Evolutionary conservation across 2,797 vertebrate species (phyloP).

Genomic region (Hydrocynus forskahlii): DNA sequence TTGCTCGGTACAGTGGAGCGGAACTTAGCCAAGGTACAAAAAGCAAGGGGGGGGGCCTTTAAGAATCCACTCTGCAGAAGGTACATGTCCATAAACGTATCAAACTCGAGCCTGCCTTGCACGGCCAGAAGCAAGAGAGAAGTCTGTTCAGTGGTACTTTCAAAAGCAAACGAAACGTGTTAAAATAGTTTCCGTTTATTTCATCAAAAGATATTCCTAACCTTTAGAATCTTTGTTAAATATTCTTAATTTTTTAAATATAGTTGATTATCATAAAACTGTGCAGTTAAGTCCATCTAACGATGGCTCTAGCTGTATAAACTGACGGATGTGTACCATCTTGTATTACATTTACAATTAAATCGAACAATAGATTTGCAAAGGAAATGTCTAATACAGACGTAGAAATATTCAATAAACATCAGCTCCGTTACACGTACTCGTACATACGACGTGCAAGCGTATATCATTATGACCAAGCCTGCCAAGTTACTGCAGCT

Average conservation of each 20-base stretch:
- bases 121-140: slow-evolving; percentile 87
- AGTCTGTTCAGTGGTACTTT: slow-evolving; percentile 89
- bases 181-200: slow-evolving; percentile 89
- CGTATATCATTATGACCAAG: slow-evolving; percentile 67
- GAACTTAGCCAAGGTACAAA: slow-evolving; percentile 82
- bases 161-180: slow-evolving; percentile 93
- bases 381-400: slow-evolving; percentile 99
- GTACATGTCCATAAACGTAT: slow-evolving; percentile 72
- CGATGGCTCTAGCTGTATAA: slow-evolving; percentile 97
- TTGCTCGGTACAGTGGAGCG: slow-evolving; percentile 84
- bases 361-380: slow-evolving; percentile 99
- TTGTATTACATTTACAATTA: slow-evolving; percentile 97
- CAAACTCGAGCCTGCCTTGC: slow-evolving; percentile 77
- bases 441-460: slow-evolving; percentile 94
- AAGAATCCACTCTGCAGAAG: slow-evolving; percentile 72
- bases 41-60: slow-evolving; percentile 72
- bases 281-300: slow-evolving; percentile 94
- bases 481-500: slow-evolving; percentile 65
- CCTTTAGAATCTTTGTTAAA: slow-evolving; percentile 68
- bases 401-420: slow-evolving; percentile 97
- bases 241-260: slow-evolving; percentile 90
- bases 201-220: slow-evolving; percentile 82
- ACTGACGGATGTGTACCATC: slow-evolving; percentile 98
- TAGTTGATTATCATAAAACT: slow-evolving; percentile 94
- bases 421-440: slow-evolving; percentile 68